These are phyloP conservation scores for Eunapius fragilis DNA, from an alignment of 37 sponge, comb jelly and placozoan genomes.

Conservation along the genomic window DNA sequence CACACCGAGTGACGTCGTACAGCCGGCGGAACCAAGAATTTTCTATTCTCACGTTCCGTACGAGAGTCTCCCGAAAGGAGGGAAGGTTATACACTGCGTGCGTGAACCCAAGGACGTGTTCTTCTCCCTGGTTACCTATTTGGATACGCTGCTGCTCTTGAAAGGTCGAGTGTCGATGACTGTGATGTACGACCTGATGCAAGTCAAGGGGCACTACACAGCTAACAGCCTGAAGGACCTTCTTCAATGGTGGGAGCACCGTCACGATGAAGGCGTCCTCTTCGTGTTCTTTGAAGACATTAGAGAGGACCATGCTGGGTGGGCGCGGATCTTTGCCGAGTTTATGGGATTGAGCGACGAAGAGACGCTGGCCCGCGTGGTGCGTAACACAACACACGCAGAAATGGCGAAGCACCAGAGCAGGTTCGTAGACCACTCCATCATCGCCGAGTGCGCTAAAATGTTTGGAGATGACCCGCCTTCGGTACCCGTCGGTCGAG, in stretches of 20 bases:
- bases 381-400: constrained; percentile 12
- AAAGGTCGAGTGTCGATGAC: constrained; percentile 11
- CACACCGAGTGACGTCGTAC: neutral
- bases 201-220: neutral
- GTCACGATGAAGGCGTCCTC: constrained; percentile 47
- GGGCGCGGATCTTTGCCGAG: constrained; percentile 30
- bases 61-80: constrained; percentile 4
- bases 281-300: constrained; percentile 43
- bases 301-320: constrained; percentile 36
- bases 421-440: neutral
- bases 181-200: neutral
- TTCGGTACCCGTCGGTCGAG: neutral
- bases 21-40: constrained; percentile 11
- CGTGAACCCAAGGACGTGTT: constrained; percentile 21
- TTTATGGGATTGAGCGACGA: constrained; percentile 26
- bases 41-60: constrained; percentile 29
- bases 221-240: constrained; percentile 14
- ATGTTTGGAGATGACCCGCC: constrained; percentile 16
- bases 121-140: neutral
- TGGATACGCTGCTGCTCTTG: neutral
- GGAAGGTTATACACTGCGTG: constrained; percentile 9
- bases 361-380: constrained; percentile 16
- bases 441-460: neutral
- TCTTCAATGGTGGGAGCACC: constrained; percentile 42
- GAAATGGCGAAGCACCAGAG: constrained; percentile 14